Evolutionary conservation across 2,797 vertebrate genomes (phyloP).

Genomic region (Poecilia gillii): DNA sequence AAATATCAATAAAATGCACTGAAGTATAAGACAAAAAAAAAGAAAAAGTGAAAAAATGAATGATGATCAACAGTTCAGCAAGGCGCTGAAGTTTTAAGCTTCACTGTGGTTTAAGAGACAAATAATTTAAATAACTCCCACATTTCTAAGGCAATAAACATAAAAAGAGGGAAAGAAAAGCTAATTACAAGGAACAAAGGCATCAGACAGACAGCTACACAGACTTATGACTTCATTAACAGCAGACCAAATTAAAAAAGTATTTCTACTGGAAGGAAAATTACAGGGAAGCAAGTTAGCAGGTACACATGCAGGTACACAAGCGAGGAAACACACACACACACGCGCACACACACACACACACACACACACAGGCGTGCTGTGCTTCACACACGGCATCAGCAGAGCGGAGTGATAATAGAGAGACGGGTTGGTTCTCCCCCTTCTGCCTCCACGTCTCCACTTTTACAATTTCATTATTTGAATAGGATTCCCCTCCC

Average conservation of each 20-base stretch:
- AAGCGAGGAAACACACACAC: not conserved
- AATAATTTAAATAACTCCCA: conserved; percentile 56
- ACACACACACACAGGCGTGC: not conserved
- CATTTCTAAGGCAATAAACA: conserved; percentile 35
- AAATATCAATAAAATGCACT: not conserved
- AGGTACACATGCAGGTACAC: conserved; percentile 4
- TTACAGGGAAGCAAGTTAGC: not conserved
- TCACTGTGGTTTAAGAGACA: not conserved
- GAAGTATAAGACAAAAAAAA: not conserved
- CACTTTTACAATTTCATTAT: conserved; percentile 77
- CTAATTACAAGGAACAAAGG: conserved; percentile 23
- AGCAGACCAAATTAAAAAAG: conserved; percentile 17
- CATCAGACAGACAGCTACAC: conserved; percentile 4
- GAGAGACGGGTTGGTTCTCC: conserved; percentile 55
- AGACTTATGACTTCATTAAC: conserved; percentile 18
- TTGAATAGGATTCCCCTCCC: conserved; percentile 71
- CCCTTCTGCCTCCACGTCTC: conserved; percentile 53
- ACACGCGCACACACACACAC: not conserved
- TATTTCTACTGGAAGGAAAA: not conserved
- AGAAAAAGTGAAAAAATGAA: not conserved
- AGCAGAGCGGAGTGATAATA: conserved; percentile 38
- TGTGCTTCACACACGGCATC: conserved; percentile 45
- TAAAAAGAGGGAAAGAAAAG: conserved; percentile 44
- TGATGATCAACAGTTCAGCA: not conserved
- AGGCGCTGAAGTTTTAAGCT: not conserved